These are phyloP conservation scores for Omphaloscelis lunosa DNA, from an alignment of 2,888 invertebrate species.

Conservation along the genomic window DNA sequence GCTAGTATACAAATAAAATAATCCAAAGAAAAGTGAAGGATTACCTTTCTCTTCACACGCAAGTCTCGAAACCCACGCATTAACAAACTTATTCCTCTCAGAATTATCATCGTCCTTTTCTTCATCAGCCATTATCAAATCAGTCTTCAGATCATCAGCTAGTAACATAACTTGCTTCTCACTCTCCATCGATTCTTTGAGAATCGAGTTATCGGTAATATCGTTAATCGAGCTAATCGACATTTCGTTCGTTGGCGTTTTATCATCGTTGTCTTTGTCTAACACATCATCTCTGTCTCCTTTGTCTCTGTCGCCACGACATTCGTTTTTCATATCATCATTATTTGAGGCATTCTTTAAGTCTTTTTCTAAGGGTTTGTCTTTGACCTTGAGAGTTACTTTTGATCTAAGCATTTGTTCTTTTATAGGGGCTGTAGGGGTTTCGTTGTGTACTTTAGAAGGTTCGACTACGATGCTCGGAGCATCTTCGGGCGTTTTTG, in stretches of 20 bases:
- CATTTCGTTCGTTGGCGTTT: slow-evolving; percentile 89
- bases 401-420: slow-evolving; percentile 76
- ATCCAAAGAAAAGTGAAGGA: neutral
- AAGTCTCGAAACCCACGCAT: slow-evolving; percentile 86
- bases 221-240: slow-evolving; percentile 88
- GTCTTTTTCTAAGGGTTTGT: slow-evolving; percentile 82
- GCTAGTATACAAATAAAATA: neutral
- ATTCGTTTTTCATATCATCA: slow-evolving; percentile 80
- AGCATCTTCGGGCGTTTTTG: slow-evolving; percentile 81
- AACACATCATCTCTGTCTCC: slow-evolving; percentile 77
- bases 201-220: slow-evolving; percentile 87
- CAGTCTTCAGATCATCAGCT: slow-evolving; percentile 88
- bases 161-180: slow-evolving; percentile 86
- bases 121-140: slow-evolving; percentile 88
- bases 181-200: slow-evolving; percentile 88
- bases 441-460: slow-evolving; percentile 66
- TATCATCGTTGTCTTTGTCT: slow-evolving; percentile 83
- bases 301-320: slow-evolving; percentile 78
- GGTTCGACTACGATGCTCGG: slow-evolving; percentile 79
- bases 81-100: slow-evolving; percentile 88
- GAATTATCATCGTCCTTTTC: slow-evolving; percentile 90
- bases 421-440: slow-evolving; percentile 61
- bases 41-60: slow-evolving; percentile 88
- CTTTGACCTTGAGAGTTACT: slow-evolving; percentile 82
- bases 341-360: slow-evolving; percentile 85